Base-by-base conservation (phyloP, 2,888 invertebrate species). In the Calameuta filiformis region DNA sequence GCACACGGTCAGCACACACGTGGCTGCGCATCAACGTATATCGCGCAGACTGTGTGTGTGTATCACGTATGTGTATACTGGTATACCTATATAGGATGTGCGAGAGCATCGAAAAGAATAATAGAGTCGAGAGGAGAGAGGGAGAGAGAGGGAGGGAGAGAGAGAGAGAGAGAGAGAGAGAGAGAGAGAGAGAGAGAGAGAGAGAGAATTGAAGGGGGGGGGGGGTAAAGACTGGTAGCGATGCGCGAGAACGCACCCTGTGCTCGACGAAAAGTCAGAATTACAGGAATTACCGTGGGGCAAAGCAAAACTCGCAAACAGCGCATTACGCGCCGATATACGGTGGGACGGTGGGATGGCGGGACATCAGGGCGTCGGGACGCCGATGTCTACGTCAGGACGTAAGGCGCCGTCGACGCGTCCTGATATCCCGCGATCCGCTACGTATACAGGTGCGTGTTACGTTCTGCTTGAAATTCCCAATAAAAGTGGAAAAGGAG, bases 221-320 rank as follows among this genome's bases (percentile, higher is more conserved):
- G 71, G 77, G 77, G 78, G 84, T 85, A 88, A 89, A 90, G 89
- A 89, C 90, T 87, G 87, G 90, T 90, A 90, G 90, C 89, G 75
- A 76, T 76, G 40, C 73, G 75, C 76, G 73, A n/a, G 71, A 33
- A 34, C 71, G 35, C 69, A 12, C 15, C 76, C 71, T 12, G n/a
- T 69, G 33, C 84, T 84, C 83, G 82, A 81, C 84, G 84, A 85
- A 88, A 89, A 85, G 89, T 90, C 90, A 85, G 88, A 90, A 91
- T 91, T 91, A 90, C 84, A 85, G 85, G 89, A 89, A 90, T 90
- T 90, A 89, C 86, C 84, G 83, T 83, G 79, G 79, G 86, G 85
- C 84, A 82, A 83, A 83, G 79, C 75, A 76, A 83, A 75, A 81
- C 85, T 81, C 82, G 83, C 87, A 85, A 85, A 83, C 84, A 83